Evolutionary conservation across 2,888 invertebrate species (phyloP).

Genomic region (Sinodicranocentrus sp.): DNA sequence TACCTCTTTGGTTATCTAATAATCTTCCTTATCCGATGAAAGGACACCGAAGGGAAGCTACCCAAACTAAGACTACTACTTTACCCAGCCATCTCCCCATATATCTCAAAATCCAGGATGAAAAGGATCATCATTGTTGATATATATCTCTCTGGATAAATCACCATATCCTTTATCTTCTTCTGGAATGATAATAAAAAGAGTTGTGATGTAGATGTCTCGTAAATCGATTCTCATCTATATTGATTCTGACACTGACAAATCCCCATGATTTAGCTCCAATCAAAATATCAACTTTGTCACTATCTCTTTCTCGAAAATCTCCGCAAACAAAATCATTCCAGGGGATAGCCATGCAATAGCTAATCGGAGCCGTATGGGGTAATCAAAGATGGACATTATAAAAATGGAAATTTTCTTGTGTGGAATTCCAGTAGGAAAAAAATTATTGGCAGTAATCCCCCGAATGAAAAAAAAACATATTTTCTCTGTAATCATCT

Average conservation of each 20-base stretch:
- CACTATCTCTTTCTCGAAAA: no score
- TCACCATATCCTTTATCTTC: neutral
- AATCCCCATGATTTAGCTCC: no score
- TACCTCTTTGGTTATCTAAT: no score
- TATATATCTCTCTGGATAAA: neutral
- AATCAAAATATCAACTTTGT: no score
- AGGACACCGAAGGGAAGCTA: slow-evolving; percentile 54
- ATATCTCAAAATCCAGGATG: neutral
- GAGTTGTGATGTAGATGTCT: neutral
- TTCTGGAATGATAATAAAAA: neutral
- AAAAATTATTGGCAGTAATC: neutral
- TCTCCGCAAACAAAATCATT: no score
- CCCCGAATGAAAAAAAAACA: neutral
- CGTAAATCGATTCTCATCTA: no score
- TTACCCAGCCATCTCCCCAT: neutral
- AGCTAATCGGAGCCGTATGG: no score
- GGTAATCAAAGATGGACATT: no score
- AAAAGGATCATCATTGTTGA: neutral
- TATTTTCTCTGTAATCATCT: no score
- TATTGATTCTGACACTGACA: no score
- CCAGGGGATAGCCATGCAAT: no score
- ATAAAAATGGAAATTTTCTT: neutral
- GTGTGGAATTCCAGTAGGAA: neutral
- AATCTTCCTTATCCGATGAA: slow-evolving; percentile 13
- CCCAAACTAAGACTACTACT: slow-evolving; percentile 40